Evolutionary conservation across 30 jellyfish, hydroid and myxozoan genomes (phyloP).

Genomic region (Catostylus mosaicus): DNA sequence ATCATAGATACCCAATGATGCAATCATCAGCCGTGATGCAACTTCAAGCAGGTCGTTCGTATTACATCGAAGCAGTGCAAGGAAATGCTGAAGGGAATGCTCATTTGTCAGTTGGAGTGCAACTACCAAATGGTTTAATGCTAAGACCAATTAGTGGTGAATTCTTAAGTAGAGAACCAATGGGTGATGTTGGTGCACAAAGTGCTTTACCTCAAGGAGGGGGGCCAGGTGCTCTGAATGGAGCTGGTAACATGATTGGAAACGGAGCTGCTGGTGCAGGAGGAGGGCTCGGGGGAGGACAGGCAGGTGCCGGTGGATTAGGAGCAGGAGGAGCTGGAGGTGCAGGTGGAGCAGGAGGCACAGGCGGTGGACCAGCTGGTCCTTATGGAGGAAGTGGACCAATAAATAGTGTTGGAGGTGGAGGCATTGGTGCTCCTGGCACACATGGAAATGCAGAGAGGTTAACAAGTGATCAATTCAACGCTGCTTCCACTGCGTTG

Average conservation of each 20-base stretch:
- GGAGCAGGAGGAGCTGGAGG: slow-evolving; percentile 52
- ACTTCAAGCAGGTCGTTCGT: slow-evolving; percentile 88
- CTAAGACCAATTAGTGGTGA: slow-evolving; percentile 86
- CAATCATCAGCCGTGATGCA: slow-evolving; percentile 87
- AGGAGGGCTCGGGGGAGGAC: slow-evolving; percentile 63
- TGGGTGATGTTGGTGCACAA: slow-evolving; percentile 52
- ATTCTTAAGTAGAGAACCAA: slow-evolving; percentile 86
- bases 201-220: slow-evolving; percentile 69
- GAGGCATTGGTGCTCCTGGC: slow-evolving; percentile 52
- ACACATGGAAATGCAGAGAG: slow-evolving; percentile 70
- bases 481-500: slow-evolving; percentile 35
- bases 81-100: slow-evolving; percentile 79
- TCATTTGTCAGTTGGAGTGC: slow-evolving; percentile 88
- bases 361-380: slow-evolving; percentile 69
- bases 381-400: slow-evolving; percentile 78
- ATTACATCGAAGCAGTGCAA: slow-evolving; percentile 86
- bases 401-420: slow-evolving; percentile 47
- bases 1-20: slow-evolving; percentile 81
- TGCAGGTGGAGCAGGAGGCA: slow-evolving; percentile 47
- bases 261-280: slow-evolving; percentile 63
- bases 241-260: slow-evolving; percentile 60
- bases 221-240: slow-evolving; percentile 81
- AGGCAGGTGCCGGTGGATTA: slow-evolving; percentile 28
- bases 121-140: slow-evolving; percentile 89
- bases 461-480: slow-evolving; percentile 73